Evolutionary conservation across 2,888 invertebrate genomes (phyloP).

Genomic region (Marronus borbonicus): DNA sequence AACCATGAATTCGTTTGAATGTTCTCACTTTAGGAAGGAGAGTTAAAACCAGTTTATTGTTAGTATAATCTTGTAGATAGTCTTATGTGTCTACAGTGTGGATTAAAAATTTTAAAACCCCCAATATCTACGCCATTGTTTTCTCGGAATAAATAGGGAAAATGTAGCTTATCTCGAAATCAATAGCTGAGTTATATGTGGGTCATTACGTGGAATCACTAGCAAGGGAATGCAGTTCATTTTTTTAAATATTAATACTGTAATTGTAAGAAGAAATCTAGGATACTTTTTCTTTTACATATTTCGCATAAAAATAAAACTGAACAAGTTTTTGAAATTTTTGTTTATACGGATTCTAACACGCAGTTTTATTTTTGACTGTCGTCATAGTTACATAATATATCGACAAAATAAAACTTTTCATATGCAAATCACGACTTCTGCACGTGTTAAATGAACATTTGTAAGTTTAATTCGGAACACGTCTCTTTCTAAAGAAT

Average conservation of each 20-base stretch:
- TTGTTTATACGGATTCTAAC: not conserved
- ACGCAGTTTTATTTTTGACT: constrained; percentile 33
- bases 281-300: not conserved
- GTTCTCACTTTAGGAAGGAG: not conserved
- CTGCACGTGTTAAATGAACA: constrained; percentile 4
- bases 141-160: too few relatives aligned
- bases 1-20: constrained; percentile 1
- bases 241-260: too few relatives aligned
- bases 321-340: constrained; percentile 17
- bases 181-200: too few relatives aligned
- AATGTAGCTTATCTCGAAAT: too few relatives aligned
- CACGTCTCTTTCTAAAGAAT: not conserved
- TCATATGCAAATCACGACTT: constrained; percentile 18
- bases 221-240: too few relatives aligned
- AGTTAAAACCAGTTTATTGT: too few relatives aligned
- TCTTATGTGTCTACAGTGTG: not conserved
- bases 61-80: too few relatives aligned
- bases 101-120: not conserved
- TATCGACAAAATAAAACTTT: constrained; percentile 24
- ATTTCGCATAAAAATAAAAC: constrained; percentile 3
- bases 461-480: not conserved
- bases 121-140: not conserved
- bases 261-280: too few relatives aligned
- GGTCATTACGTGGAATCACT: too few relatives aligned
- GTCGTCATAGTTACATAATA: constrained; percentile 36